phyloP scores from a whole-genome alignment of 2,888 invertebrate genomes.

The Dryocosmus kuriphilus region DNA sequence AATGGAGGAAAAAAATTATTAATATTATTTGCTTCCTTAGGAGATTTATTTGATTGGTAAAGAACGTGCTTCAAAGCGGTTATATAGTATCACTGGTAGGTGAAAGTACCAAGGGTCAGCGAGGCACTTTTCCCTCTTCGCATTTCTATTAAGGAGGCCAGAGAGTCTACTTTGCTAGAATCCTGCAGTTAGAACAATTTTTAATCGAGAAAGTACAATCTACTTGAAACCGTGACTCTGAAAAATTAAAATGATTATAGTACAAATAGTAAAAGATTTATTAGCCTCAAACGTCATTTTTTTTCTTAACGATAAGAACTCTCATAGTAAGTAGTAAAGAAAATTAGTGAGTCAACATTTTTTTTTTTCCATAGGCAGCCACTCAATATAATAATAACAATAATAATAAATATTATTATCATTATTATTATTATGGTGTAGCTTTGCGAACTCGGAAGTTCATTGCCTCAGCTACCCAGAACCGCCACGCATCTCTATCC shows the following conservation, averaged over 20 bases:
- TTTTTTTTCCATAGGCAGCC: no score
- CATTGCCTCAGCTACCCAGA: no score
- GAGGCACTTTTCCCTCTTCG: conserved; percentile 26
- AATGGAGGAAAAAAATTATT: no score
- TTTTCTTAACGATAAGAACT: not conserved
- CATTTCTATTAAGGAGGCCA: conserved; percentile 28
- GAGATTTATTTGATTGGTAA: not conserved
- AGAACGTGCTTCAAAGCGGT: not conserved
- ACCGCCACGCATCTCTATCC: no score
- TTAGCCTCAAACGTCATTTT: not conserved
- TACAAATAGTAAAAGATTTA: not conserved
- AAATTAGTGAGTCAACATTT: no score
- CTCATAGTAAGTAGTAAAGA: no score
- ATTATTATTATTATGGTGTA: no score
- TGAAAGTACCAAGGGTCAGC: conserved; percentile 39
- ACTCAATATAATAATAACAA: no score
- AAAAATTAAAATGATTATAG: conserved; percentile 2
- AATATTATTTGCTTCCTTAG: not conserved
- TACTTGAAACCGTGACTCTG: conserved; percentile 18
- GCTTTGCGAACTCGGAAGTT: no score
- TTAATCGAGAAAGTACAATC: conserved; percentile 36
- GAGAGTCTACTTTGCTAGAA: conserved; percentile 35
- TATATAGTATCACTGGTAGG: conserved; percentile 17
- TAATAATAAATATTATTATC: no score
- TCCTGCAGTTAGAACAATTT: conserved; percentile 4